Percentiles rank a stretch among this genome's conserved stretches.
These are phyloP conservation scores for Parasteatoda tepidariorum DNA, from an alignment of 1,140 invertebrate genomes.

Conservation along the genomic window DNA sequence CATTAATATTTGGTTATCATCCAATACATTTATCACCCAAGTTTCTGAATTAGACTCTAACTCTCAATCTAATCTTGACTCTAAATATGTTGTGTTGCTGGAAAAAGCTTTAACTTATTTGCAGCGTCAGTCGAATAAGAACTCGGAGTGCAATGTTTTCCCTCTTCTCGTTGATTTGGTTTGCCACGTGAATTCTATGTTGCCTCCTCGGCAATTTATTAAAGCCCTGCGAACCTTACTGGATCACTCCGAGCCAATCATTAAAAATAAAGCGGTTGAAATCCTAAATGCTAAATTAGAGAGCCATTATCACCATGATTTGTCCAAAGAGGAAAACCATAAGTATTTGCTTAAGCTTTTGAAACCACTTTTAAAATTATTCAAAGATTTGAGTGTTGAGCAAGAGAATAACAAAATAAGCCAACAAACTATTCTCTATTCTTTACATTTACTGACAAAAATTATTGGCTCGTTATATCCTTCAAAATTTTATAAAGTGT, in stretches of 20 bases:
- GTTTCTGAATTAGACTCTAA: slow-evolving; percentile 64
- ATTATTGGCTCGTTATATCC: slow-evolving; percentile 71
- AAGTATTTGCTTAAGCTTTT: slow-evolving; percentile 76
- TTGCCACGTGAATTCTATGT: slow-evolving; percentile 76
- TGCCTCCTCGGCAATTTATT: slow-evolving; percentile 80
- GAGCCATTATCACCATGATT: slow-evolving; percentile 72
- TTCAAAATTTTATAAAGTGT: slow-evolving; percentile 58
- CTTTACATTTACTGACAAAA: slow-evolving; percentile 82
- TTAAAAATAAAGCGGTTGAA: slow-evolving; percentile 85
- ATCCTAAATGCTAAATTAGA: slow-evolving; percentile 81
- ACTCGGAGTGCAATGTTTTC: slow-evolving; percentile 74
- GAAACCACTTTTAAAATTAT: slow-evolving; percentile 71
- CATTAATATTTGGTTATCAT: slow-evolving; percentile 76
- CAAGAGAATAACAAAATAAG: slow-evolving; percentile 78
- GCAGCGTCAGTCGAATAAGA: slow-evolving; percentile 73
- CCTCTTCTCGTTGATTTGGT: slow-evolving; percentile 79
- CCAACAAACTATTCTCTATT: slow-evolving; percentile 85
- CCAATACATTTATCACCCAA: slow-evolving; percentile 74
- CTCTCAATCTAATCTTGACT: slow-evolving; percentile 71
- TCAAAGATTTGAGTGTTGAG: no score
- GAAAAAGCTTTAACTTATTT: slow-evolving; percentile 77
- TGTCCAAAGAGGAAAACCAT: slow-evolving; percentile 66
- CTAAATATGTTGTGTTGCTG: slow-evolving; percentile 76
- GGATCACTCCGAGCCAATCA: slow-evolving; percentile 75
- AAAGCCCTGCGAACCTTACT: slow-evolving; percentile 79